Conservation (phyloP, 2,797 vertebrate species). For the Capromys pilorides region DNA sequence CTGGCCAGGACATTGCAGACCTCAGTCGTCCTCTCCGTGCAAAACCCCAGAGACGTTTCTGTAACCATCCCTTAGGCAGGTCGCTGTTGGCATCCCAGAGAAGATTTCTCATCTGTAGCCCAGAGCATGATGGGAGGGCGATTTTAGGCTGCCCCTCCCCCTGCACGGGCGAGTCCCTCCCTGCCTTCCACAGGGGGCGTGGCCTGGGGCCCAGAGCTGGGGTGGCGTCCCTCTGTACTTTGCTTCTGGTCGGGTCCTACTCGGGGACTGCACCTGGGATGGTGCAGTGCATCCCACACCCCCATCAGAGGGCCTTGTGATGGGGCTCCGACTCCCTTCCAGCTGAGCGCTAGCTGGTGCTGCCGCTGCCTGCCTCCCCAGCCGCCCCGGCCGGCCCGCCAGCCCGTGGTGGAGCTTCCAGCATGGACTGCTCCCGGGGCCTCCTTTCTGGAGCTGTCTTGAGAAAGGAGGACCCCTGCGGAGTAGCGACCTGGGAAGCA, state of each 20-base stretch:
- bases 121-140: neutral
- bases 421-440: conserved; percentile 72
- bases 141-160: neutral
- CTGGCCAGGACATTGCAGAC: neutral
- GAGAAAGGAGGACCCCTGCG: conserved; percentile 67
- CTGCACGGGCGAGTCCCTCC: neutral
- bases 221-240: neutral
- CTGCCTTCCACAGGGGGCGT: neutral
- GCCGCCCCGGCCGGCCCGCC: neutral
- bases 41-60: neutral
- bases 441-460: conserved; percentile 72
- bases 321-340: conserved; percentile 57
- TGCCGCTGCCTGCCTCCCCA: conserved; percentile 71
- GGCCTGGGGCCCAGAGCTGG: neutral
- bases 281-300: neutral
- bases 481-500: conserved; percentile 58
- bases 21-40: neutral
- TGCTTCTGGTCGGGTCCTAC: conserved; percentile 67
- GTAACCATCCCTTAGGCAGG: rapidly evolving
- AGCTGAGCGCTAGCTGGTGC: conserved; percentile 58
- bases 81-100: neutral
- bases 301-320: conserved; percentile 66
- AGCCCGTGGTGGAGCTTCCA: conserved; percentile 61
- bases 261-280: conserved; percentile 51
- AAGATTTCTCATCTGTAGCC: neutral